Evolutionary conservation across 2,888 invertebrate genomes (phyloP).

Genomic region (Melikaiella ostensackeni): DNA sequence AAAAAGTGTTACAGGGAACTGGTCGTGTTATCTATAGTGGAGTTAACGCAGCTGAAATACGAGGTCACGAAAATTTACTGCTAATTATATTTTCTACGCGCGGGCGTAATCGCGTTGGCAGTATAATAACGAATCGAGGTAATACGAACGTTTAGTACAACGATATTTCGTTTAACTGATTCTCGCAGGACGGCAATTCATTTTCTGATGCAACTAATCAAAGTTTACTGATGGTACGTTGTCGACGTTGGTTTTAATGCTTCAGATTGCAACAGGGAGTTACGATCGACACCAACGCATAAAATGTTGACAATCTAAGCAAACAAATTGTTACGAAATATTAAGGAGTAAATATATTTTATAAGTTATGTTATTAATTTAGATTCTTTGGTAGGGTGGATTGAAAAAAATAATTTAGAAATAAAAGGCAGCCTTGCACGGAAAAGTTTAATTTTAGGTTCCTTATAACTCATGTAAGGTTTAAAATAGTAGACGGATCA

Average conservation of each 20-base stretch:
- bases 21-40: conserved; percentile 6
- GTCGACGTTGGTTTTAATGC: conserved; percentile 44
- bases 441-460: no score
- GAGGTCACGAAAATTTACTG: conserved; percentile 53
- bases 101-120: conserved; percentile 43
- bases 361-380: neutral
- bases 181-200: conserved; percentile 39
- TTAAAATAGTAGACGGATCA: no score
- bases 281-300: conserved; percentile 30
- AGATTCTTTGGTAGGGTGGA: neutral
- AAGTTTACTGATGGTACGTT: conserved; percentile 38
- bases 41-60: conserved; percentile 15
- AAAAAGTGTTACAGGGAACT: neutral
- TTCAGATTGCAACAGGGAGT: conserved; percentile 29
- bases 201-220: conserved; percentile 45
- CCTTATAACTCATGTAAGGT: no score
- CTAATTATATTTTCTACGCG: conserved; percentile 52
- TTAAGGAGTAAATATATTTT: neutral
- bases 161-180: conserved; percentile 43
- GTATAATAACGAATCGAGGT: conserved; percentile 40
- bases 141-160: conserved; percentile 41
- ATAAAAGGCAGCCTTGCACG: no score
- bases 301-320: conserved; percentile 7
- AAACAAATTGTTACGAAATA: conserved; percentile 24
- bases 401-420: no score